A percentile compares a stretch with the other conserved stretches of the same genome.
These are phyloP conservation scores for Cygnus olor DNA, from an alignment of 2,797 vertebrate genomes.

Conservation along the genomic window DNA sequence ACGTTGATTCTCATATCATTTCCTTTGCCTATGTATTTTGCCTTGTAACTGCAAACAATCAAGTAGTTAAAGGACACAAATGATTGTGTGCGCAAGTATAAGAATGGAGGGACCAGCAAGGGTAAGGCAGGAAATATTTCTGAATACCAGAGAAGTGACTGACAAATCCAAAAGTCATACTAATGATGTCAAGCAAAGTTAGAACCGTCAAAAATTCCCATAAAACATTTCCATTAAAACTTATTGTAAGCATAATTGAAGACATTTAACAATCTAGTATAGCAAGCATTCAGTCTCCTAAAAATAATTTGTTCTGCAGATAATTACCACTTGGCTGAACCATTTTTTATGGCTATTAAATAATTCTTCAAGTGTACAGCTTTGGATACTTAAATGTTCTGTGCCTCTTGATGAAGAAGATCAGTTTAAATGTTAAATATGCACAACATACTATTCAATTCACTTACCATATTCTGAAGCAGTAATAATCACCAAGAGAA, in stretches of 20 bases:
- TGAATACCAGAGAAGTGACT: background rate
- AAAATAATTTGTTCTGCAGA: constrained; percentile 44
- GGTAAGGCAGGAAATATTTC: background rate
- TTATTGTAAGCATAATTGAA: background rate
- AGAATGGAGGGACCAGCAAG: background rate
- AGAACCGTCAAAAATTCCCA: background rate
- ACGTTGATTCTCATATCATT: background rate
- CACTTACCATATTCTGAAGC: background rate
- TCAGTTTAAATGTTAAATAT: constrained; percentile 21
- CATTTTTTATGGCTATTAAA: constrained; percentile 40
- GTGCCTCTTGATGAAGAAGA: background rate
- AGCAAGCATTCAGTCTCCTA: background rate
- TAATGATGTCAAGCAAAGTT: background rate
- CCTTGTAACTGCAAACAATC: background rate
- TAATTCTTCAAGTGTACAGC: constrained; percentile 10
- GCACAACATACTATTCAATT: background rate
- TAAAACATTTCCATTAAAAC: constrained; percentile 21
- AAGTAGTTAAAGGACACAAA: background rate
- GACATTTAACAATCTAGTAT: background rate
- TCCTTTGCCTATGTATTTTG: background rate
- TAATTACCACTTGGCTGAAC: constrained; percentile 46
- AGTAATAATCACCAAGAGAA: background rate
- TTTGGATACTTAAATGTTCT: background rate
- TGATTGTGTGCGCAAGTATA: background rate
- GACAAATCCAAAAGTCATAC: background rate